Evolutionary conservation across 2,113 vertebrate species (phyloP).

Genomic region (Hiodon alosoides): DNA sequence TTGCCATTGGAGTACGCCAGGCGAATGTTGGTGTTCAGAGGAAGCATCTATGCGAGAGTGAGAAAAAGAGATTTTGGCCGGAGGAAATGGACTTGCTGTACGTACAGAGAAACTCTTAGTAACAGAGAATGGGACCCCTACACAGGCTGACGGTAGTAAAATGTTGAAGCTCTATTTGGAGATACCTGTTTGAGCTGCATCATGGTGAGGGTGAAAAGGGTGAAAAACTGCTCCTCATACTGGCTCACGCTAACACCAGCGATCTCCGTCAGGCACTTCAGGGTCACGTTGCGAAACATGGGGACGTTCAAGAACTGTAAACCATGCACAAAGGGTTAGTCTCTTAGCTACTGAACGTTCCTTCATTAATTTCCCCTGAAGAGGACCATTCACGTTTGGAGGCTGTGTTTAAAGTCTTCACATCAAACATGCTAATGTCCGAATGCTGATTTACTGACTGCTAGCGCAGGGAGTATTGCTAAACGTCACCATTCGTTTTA

Average conservation of each 20-base stretch:
- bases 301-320: constrained; percentile 89
- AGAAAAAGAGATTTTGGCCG: not conserved
- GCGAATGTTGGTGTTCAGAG: constrained; percentile 91
- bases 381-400: too few species aligned
- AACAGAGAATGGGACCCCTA: too few species aligned
- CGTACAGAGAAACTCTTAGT: not conserved
- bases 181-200: constrained; percentile 91
- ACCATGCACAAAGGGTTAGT: not conserved
- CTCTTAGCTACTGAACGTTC: too few species aligned
- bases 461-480: constrained; percentile 25
- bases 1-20: constrained; percentile 91
- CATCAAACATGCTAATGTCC: constrained; percentile 22
- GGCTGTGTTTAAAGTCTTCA: too few species aligned
- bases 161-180: not conserved
- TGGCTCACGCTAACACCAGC: constrained; percentile 90
- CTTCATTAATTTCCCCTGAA: too few species aligned
- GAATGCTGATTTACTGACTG: constrained; percentile 33
- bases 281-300: constrained; percentile 92
- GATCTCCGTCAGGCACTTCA: constrained; percentile 96
- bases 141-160: too few species aligned
- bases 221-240: constrained; percentile 93
- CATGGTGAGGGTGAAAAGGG: constrained; percentile 89
- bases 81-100: not conserved
- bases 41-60: constrained; percentile 76
- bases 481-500: constrained; percentile 29